These are phyloP conservation scores for Itoplectis maculator DNA, from an alignment of 2,888 invertebrate species.

Conservation along the genomic window DNA sequence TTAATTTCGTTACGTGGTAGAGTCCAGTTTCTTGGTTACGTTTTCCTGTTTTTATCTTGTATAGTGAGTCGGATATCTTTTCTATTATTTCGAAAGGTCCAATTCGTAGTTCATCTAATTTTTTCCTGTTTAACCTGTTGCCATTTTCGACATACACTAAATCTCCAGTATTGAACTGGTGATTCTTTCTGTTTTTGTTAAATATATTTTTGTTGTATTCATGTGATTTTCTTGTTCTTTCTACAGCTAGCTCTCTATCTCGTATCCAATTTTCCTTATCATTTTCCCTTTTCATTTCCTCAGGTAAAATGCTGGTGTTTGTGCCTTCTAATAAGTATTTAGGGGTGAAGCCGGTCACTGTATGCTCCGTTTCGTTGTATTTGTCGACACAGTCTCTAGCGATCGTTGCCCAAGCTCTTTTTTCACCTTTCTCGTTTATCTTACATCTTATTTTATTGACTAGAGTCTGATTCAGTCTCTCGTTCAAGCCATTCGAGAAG, in stretches of 20 bases:
- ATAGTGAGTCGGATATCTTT: slow-evolving; percentile 71
- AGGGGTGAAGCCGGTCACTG: slow-evolving; percentile 70
- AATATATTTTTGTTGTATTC: slow-evolving; percentile 73
- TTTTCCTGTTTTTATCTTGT: slow-evolving; percentile 64
- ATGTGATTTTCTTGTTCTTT: slow-evolving; percentile 71
- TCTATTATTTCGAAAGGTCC: slow-evolving; percentile 71
- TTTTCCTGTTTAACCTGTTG: slow-evolving; percentile 75
- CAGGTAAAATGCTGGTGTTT: slow-evolving; percentile 68
- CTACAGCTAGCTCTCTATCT: slow-evolving; percentile 70
- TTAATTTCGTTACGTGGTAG: slow-evolving; percentile 53
- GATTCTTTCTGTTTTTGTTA: slow-evolving; percentile 72
- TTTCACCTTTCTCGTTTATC: slow-evolving; percentile 62
- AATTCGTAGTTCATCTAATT: slow-evolving; percentile 72
- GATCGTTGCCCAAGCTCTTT: slow-evolving; percentile 71
- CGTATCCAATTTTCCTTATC: slow-evolving; percentile 43
- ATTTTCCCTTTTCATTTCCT: slow-evolving; percentile 60
- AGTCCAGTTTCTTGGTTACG: slow-evolving; percentile 43
- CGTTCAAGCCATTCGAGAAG: slow-evolving; percentile 66
- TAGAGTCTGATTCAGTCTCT: slow-evolving; percentile 70
- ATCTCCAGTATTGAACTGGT: slow-evolving; percentile 74
- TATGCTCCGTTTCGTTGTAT: slow-evolving; percentile 73
- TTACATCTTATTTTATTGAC: slow-evolving; percentile 71
- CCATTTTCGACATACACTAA: slow-evolving; percentile 76
- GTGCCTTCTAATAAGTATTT: slow-evolving; percentile 71
- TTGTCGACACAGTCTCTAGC: slow-evolving; percentile 70